A percentile compares a stretch with the other conserved stretches of the same genome.
These are phyloP conservation scores for Aurelia sp. DNA, from an alignment of 30 jellyfish, hydroid and myxozoan species.

Conservation along the genomic window DNA sequence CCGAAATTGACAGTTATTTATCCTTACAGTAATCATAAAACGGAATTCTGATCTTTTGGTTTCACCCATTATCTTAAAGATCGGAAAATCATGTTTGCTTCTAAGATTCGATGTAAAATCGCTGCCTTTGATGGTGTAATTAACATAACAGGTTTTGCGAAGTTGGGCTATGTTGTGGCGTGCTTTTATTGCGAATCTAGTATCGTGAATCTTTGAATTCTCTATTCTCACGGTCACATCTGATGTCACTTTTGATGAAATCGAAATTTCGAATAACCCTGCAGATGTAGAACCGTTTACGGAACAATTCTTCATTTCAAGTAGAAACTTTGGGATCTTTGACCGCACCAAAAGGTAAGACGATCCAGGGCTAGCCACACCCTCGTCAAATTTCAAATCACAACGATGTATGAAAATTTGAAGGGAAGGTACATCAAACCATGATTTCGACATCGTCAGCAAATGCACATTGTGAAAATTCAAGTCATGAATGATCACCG, in stretches of 20 bases:
- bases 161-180: too few relatives aligned
- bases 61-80: too few relatives aligned
- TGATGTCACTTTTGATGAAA: background rate
- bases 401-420: background rate
- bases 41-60: too few relatives aligned
- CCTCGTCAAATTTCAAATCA: background rate
- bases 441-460: background rate
- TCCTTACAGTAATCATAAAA: too few relatives aligned
- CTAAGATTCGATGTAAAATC: too few relatives aligned
- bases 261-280: background rate
- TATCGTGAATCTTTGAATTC: background rate
- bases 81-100: too few relatives aligned
- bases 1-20: too few relatives aligned
- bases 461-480: background rate
- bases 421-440: background rate
- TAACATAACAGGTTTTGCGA: too few relatives aligned
- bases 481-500: background rate
- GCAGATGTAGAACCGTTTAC: background rate
- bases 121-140: too few relatives aligned
- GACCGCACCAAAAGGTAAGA: background rate
- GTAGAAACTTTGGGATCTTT: background rate
- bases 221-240: background rate
- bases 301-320: conserved; percentile 2
- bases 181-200: too few relatives aligned
- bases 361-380: background rate